phyloP scores from a whole-genome alignment of 1,140 invertebrate genomes.

The Eriosoma lanigerum region DNA sequence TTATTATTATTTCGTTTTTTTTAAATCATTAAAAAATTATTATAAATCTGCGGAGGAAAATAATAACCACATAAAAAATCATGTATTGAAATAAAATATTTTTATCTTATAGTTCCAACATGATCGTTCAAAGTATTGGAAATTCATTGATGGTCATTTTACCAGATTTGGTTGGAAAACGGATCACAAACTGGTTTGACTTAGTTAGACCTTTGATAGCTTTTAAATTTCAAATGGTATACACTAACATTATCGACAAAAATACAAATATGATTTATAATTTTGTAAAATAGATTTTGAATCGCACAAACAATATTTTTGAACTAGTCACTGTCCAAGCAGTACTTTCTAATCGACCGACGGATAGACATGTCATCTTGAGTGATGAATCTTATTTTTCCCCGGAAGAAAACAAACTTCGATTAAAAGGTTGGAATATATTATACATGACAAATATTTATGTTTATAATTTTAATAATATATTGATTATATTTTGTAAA shows the following conservation, averaged over 20 bases:
- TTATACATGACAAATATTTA: no score
- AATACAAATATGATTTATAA: neutral
- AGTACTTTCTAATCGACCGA: conserved; percentile 69
- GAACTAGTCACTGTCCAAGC: conserved; percentile 87
- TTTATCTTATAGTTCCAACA: conserved; percentile 70
- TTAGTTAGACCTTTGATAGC: conserved; percentile 86
- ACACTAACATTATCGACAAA: conserved; percentile 54
- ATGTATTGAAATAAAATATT: neutral
- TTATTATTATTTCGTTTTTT: conserved; percentile 10
- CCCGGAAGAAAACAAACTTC: conserved; percentile 69
- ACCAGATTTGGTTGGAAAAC: conserved; percentile 81
- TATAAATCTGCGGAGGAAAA: neutral
- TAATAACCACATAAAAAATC: neutral
- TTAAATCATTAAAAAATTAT: neutral
- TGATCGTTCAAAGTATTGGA: conserved; percentile 86
- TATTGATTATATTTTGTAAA: neutral
- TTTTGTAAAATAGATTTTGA: conserved; percentile 74
- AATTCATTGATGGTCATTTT: conserved; percentile 89
- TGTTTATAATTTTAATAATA: no score
- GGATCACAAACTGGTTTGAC: conserved; percentile 88
- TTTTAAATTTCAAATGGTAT: conserved; percentile 91
- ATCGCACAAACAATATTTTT: conserved; percentile 93
- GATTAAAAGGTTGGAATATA: conserved; percentile 70
- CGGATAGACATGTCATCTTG: conserved; percentile 63
- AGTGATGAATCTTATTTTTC: conserved; percentile 67